A percentile compares a stretch with the other conserved stretches of the same genome.
Conservation (phyloP, 2,888 invertebrate genomes). For the Hypena proboscidalis region DNA sequence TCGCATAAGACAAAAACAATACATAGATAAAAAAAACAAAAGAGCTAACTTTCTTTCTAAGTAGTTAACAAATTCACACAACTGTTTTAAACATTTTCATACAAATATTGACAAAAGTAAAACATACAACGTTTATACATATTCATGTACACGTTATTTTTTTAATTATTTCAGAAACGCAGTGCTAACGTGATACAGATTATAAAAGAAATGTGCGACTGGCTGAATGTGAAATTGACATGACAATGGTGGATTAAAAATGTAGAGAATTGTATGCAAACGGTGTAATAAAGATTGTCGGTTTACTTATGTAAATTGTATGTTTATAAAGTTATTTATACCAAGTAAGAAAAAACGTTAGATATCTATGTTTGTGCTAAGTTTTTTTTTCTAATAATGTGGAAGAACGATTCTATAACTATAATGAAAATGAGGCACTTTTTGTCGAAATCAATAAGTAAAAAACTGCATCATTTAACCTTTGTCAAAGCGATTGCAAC, state of each 20-base stretch:
- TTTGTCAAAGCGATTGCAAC: slow-evolving; percentile 1
- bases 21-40: too few relatives aligned
- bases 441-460: too few relatives aligned
- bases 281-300: background rate
- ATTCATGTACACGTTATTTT: background rate
- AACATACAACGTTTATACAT: slow-evolving; percentile 2
- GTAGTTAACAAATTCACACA: background rate
- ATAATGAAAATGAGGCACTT: background rate
- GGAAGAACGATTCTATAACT: too few relatives aligned
- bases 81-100: background rate
- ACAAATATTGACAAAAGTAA: slow-evolving; percentile 2
- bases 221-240: slow-evolving; percentile 1
- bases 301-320: slow-evolving; percentile 6
- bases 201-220: slow-evolving; percentile 1
- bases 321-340: background rate
- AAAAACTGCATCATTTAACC: background rate
- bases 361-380: too few relatives aligned
- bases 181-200: slow-evolving; percentile 1
- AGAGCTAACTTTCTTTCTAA: background rate
- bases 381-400: too few relatives aligned
- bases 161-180: background rate
- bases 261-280: slow-evolving; percentile 1
- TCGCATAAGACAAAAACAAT: too few relatives aligned
- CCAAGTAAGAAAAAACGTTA: background rate
- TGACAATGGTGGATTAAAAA: slow-evolving; percentile 3